A percentile compares a stretch with the other conserved stretches of the same genome.
These are phyloP conservation scores for Meriones psammophilus DNA, from an alignment of 2,797 vertebrate genomes.

Conservation along the genomic window DNA sequence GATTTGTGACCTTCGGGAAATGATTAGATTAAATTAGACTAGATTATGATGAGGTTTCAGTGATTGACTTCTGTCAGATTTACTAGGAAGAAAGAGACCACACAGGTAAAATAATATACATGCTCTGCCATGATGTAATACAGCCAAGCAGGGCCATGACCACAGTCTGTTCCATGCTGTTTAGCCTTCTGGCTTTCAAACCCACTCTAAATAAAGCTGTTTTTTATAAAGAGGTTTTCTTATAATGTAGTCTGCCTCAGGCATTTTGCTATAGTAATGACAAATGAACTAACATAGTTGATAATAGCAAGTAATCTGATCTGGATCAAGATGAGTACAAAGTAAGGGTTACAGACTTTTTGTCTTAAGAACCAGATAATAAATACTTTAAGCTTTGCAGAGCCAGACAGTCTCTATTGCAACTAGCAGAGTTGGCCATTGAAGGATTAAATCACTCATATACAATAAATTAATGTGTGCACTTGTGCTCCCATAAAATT, in stretches of 20 bases:
- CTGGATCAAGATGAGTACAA: neutral
- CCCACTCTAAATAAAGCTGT: neutral
- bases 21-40: neutral
- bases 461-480: neutral
- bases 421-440: neutral
- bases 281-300: neutral
- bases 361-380: neutral
- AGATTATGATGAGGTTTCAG: neutral
- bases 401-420: neutral
- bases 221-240: neutral
- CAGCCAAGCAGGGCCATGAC: neutral
- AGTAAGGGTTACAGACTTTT: neutral
- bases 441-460: neutral
- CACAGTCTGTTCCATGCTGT: neutral
- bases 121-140: neutral
- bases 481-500: neutral
- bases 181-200: neutral
- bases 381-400: neutral
- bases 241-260: neutral
- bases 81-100: neutral
- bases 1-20: neutral
- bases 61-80: neutral
- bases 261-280: neutral
- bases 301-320: neutral
- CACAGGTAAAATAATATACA: neutral